phyloP scores from a whole-genome alignment of 1,140 invertebrate species.

The Pseudomyrmex concolor region DNA sequence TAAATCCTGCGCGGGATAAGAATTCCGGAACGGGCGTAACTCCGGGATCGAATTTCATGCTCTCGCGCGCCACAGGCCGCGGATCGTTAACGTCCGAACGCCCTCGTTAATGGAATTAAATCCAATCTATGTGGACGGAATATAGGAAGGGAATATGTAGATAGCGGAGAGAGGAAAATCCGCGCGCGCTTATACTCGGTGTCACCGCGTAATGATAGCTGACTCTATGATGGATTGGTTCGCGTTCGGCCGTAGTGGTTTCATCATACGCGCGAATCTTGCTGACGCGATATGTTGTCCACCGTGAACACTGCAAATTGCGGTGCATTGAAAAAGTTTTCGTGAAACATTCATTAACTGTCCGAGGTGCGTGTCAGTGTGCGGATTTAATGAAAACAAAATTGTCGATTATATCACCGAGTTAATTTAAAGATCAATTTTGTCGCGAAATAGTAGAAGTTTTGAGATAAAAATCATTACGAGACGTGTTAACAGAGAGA shows the following conservation, averaged over 20 bases:
- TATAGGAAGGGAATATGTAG: background rate
- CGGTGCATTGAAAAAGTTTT: background rate
- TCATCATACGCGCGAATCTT: constrained; percentile 29
- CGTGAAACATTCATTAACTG: constrained; percentile 5
- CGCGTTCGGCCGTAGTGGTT: constrained; percentile 36
- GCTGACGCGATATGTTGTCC: constrained; percentile 24
- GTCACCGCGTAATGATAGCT: constrained; percentile 57
- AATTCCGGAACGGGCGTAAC: constrained; percentile 61
- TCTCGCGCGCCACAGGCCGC: constrained; percentile 46
- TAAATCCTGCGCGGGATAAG: constrained; percentile 70
- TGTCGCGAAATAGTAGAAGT: background rate
- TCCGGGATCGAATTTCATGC: constrained; percentile 67
- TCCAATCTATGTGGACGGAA: constrained; percentile 42
- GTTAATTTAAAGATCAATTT: background rate
- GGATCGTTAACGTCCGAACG: constrained; percentile 31
- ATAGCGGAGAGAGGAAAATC: constrained; percentile 12
- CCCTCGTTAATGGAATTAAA: constrained; percentile 58
- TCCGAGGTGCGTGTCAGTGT: background rate
- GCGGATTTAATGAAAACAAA: constrained; percentile 8
- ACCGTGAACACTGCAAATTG: constrained; percentile 8
- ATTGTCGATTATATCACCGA: background rate
- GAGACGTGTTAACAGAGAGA: background rate
- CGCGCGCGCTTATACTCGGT: constrained; percentile 34
- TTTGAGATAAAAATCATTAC: background rate
- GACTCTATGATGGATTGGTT: constrained; percentile 59